phyloP scores from a whole-genome alignment of 2,888 invertebrate species.

The Ernsta delagoae region DNA sequence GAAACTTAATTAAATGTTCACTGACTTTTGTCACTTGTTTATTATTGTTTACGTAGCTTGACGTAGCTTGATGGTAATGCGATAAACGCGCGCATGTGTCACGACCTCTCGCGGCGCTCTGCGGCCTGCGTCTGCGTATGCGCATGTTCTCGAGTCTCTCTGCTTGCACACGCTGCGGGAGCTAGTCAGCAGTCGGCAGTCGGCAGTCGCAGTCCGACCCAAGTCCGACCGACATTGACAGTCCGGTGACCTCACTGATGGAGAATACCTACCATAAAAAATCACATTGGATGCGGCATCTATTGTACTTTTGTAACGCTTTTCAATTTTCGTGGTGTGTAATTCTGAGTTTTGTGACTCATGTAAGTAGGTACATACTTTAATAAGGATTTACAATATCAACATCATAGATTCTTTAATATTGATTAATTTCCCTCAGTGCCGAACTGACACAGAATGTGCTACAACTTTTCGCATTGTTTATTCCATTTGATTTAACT shows the following conservation, averaged over 20 bases:
- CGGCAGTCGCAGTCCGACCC: too few species aligned
- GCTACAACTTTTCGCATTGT: too few species aligned
- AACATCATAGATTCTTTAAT: too few species aligned
- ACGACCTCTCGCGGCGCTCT: constrained; percentile 56
- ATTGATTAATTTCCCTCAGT: too few species aligned
- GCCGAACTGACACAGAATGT: too few species aligned
- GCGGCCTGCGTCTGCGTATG: constrained; percentile 44
- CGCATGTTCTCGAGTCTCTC: constrained; percentile 38
- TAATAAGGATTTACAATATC: too few species aligned
- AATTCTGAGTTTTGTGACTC: too few species aligned
- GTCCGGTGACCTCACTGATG: constrained; percentile 61
- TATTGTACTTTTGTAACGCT: not conserved
- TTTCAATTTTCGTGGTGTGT: not conserved
- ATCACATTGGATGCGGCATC: constrained; percentile 52
- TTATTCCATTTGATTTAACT: too few species aligned
- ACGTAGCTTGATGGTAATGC: constrained; percentile 43
- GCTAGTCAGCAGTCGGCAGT: too few species aligned
- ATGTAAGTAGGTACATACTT: too few species aligned
- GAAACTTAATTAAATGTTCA: constrained; percentile 56
- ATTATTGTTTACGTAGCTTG: constrained; percentile 47
- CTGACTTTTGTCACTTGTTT: constrained; percentile 52
- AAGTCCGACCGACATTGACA: too few species aligned
- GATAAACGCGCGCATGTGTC: constrained; percentile 52
- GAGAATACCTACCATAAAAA: constrained; percentile 59
- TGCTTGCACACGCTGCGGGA: constrained; percentile 43